phyloP scores from a whole-genome alignment of 2,113 vertebrate species.

The Equus przewalskii region DNA sequence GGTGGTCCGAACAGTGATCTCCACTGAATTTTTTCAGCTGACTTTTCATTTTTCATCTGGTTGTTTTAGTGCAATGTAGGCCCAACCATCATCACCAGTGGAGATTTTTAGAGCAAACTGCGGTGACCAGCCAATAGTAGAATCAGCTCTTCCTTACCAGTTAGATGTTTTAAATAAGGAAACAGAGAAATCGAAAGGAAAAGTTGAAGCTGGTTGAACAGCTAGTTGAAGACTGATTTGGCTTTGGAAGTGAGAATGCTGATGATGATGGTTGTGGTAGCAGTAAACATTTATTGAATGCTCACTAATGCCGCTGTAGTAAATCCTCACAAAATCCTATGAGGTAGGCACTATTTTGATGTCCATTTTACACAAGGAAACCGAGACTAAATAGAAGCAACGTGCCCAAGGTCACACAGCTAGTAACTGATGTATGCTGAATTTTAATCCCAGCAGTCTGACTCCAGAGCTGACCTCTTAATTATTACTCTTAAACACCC shows the following conservation, averaged over 20 bases:
- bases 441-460: neutral
- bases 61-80: neutral
- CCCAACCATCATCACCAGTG: neutral
- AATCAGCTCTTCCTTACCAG: neutral
- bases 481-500: neutral
- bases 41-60: neutral
- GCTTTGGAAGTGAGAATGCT: neutral
- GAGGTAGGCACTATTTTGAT: neutral
- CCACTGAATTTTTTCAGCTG: neutral
- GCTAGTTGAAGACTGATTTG: neutral
- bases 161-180: neutral
- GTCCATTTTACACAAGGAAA: neutral
- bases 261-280: accelerated
- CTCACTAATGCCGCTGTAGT: accelerated
- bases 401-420: neutral
- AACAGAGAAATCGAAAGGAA: neutral
- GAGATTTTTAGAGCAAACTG: neutral
- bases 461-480: neutral
- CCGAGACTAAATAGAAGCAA: neutral
- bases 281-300: neutral
- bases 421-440: neutral
- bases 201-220: neutral
- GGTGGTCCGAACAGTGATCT: neutral
- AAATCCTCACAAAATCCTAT: neutral
- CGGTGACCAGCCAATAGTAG: neutral